Evolutionary conservation across 1,140 invertebrate genomes (phyloP).

Genomic region (Drosophila santomea): DNA sequence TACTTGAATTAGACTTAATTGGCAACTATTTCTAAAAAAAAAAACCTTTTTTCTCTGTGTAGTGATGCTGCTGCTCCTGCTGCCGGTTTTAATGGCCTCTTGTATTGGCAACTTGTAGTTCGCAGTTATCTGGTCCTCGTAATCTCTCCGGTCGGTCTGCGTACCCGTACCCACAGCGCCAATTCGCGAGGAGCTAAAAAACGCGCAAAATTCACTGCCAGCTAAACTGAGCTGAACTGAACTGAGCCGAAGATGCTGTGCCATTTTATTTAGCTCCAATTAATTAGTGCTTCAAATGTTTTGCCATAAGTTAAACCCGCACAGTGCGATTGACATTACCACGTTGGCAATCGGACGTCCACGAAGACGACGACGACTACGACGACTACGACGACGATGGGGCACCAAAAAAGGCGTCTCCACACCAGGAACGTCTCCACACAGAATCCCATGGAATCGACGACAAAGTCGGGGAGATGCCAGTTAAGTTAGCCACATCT

Average conservation of each 20-base stretch:
- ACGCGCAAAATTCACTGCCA: constrained; percentile 51
- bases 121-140: constrained; percentile 81
- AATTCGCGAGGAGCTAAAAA: constrained; percentile 54
- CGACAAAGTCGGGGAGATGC: constrained; percentile 30
- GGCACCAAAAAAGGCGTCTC: constrained; percentile 54
- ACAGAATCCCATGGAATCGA: constrained; percentile 6
- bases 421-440: constrained; percentile 6
- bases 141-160: constrained; percentile 71
- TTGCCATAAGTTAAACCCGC: constrained; percentile 84
- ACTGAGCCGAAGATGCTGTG: constrained; percentile 66
- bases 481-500: constrained; percentile 58
- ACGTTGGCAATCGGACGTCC: constrained; percentile 68
- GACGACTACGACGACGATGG: constrained; percentile 29
- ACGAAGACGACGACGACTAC: constrained; percentile 35
- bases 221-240: constrained; percentile 36
- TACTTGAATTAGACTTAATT: not conserved
- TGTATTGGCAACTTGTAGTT: constrained; percentile 84
- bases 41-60: constrained; percentile 11
- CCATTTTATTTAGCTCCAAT: constrained; percentile 85
- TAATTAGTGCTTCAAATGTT: constrained; percentile 85
- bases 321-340: constrained; percentile 83
- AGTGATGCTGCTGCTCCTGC: constrained; percentile 38
- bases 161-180: constrained; percentile 74
- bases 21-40: not conserved
- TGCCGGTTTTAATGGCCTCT: constrained; percentile 81